phyloP scores from a whole-genome alignment of 2,888 invertebrate genomes.

The Rhagonycha fulva region DNA sequence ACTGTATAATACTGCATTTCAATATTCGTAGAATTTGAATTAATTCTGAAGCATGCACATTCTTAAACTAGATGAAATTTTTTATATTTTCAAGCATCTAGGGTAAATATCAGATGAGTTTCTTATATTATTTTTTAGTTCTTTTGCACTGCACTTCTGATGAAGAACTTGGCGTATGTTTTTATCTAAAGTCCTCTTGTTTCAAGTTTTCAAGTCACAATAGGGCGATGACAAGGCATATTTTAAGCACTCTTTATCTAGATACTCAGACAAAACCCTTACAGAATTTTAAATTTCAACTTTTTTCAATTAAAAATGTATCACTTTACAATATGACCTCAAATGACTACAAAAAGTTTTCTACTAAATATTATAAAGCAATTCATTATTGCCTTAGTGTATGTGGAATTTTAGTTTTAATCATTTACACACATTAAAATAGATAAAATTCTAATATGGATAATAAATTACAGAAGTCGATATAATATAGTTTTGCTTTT shows the following conservation, averaged over 20 bases:
- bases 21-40: too few relatives aligned
- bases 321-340: neutral
- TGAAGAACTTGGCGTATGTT: conserved; percentile 18
- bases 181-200: conserved; percentile 29
- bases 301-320: neutral
- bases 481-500: neutral
- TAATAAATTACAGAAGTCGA: neutral
- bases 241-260: conserved; percentile 24
- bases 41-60: neutral
- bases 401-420: neutral
- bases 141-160: conserved; percentile 5
- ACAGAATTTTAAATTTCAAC: neutral
- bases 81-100: neutral
- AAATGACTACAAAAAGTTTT: neutral
- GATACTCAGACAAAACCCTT: neutral
- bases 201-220: conserved; percentile 23
- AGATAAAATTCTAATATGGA: neutral
- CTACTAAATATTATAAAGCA: neutral
- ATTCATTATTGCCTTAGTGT: neutral
- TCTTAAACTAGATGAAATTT: neutral
- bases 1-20: too few relatives aligned
- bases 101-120: neutral
- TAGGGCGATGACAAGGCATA: conserved; percentile 30
- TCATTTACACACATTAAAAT: neutral
- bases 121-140: neutral